A percentile compares a stretch with the other conserved stretches of the same genome.
These are phyloP conservation scores for Antennarius maculatus DNA, from an alignment of 2,797 vertebrate genomes.

Conservation along the genomic window DNA sequence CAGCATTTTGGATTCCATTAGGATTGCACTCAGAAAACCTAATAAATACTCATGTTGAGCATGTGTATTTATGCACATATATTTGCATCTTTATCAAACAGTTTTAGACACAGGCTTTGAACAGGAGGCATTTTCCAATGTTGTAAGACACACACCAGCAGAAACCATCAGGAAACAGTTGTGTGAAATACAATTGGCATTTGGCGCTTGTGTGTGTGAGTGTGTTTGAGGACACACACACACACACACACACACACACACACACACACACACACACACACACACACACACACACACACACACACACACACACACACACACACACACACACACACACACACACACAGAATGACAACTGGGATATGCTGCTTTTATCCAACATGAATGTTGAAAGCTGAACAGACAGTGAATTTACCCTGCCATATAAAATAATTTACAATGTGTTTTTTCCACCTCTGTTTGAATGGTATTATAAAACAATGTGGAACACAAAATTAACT, in stretches of 20 bases:
- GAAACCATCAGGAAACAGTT: slow-evolving; percentile 60
- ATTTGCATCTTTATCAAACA: slow-evolving; percentile 83
- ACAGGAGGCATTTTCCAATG: slow-evolving; percentile 68
- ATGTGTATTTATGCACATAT: slow-evolving; percentile 79
- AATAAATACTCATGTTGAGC: slow-evolving; percentile 68
- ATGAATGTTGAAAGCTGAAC: slow-evolving; percentile 8
- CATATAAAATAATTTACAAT: background rate
- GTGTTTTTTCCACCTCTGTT: background rate
- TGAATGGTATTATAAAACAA: background rate
- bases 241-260: too few relatives aligned
- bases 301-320: background rate
- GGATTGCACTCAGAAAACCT: slow-evolving; percentile 63
- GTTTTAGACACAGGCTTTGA: slow-evolving; percentile 77
- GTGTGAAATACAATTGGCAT: slow-evolving; percentile 54
- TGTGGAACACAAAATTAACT: background rate
- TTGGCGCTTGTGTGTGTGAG: slow-evolving; percentile 7
- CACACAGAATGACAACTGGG: slow-evolving; percentile 23
- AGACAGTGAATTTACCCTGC: background rate
- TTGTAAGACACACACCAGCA: slow-evolving; percentile 59
- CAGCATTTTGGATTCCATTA: slow-evolving; percentile 71
- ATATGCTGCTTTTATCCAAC: slow-evolving; percentile 14
- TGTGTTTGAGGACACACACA: background rate
- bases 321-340: too few relatives aligned
- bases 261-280: too few relatives aligned
- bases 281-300: background rate